phyloP scores from a whole-genome alignment of 2,113 vertebrate species.

The Tinamus guttatus region DNA sequence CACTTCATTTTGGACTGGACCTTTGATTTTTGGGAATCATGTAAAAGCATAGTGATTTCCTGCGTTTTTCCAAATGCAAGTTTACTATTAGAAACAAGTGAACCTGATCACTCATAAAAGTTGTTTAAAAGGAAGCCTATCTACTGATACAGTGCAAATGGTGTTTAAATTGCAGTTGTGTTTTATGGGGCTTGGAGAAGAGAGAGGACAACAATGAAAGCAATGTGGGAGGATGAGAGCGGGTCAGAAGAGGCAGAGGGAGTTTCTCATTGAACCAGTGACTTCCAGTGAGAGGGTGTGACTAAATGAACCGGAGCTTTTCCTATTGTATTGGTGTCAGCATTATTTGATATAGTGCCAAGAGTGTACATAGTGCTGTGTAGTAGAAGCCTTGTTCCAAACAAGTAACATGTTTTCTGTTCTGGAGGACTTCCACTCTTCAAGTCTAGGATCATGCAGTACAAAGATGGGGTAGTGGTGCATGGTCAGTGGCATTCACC shows the following conservation, averaged over 20 bases:
- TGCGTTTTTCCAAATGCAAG: background rate
- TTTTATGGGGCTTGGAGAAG: slow-evolving; percentile 38
- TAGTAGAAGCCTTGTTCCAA: slow-evolving; percentile 24
- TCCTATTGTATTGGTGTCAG: slow-evolving; percentile 51
- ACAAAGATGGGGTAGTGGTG: slow-evolving; percentile 47
- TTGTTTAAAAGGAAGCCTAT: background rate
- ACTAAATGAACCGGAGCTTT: slow-evolving; percentile 38
- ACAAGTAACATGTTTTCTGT: background rate
- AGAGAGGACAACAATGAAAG: slow-evolving; percentile 47
- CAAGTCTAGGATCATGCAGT: slow-evolving; percentile 36
- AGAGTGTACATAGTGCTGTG: slow-evolving; percentile 17
- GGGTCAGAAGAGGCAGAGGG: slow-evolving; percentile 46
- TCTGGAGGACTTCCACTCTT: background rate
- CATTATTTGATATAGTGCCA: slow-evolving; percentile 44
- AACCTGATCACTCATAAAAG: background rate
- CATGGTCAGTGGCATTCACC: slow-evolving; percentile 43
- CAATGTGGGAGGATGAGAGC: slow-evolving; percentile 61
- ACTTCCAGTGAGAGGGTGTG: slow-evolving; percentile 64
- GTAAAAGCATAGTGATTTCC: background rate
- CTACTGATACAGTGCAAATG: background rate
- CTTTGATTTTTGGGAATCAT: background rate
- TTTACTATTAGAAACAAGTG: background rate
- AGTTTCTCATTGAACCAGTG: slow-evolving; percentile 63
- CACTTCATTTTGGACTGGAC: background rate
- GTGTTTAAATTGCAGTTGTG: slow-evolving; percentile 7